Evolutionary conservation across 2,797 vertebrate genomes (phyloP).

Genomic region (Odontamblyopus lacepedii): DNA sequence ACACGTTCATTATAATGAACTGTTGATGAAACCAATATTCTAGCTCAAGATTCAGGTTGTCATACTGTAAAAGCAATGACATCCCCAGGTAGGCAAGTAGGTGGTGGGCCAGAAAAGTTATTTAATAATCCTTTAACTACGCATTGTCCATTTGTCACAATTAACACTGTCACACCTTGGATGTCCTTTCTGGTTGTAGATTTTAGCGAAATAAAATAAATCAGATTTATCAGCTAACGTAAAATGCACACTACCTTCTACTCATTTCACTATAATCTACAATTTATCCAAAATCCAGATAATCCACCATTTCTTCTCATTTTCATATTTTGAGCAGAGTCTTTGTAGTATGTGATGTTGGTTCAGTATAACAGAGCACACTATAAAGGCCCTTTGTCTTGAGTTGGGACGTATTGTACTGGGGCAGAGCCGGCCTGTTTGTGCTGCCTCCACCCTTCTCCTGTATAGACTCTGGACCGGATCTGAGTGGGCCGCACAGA

Average conservation of each 20-base stretch:
- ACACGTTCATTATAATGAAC: too few species aligned
- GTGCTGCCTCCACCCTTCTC: conserved; percentile 65
- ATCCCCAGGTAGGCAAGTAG: too few species aligned
- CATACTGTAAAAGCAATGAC: not conserved
- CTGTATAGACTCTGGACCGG: conserved; percentile 48
- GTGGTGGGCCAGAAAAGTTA: too few species aligned
- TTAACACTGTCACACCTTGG: not conserved
- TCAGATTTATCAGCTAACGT: not conserved
- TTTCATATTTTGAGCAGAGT: not conserved
- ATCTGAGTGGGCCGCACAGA: conserved; percentile 53
- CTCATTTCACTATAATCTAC: not conserved
- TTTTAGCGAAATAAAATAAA: too few species aligned
- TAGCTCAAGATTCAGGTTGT: not conserved
- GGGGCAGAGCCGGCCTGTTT: conserved; percentile 58
- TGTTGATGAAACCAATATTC: too few species aligned
- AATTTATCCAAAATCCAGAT: not conserved
- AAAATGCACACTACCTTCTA: not conserved
- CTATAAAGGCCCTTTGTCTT: conserved; percentile 38
- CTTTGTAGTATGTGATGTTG: conserved; percentile 24
- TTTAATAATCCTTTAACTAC: not conserved
- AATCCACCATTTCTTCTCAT: not conserved
- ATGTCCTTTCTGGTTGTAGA: not conserved
- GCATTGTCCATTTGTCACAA: not conserved
- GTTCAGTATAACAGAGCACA: conserved; percentile 14
- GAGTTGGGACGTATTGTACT: conserved; percentile 48